These are phyloP conservation scores for Turnix velox DNA, from an alignment of 2,113 vertebrate genomes.

Conservation along the genomic window DNA sequence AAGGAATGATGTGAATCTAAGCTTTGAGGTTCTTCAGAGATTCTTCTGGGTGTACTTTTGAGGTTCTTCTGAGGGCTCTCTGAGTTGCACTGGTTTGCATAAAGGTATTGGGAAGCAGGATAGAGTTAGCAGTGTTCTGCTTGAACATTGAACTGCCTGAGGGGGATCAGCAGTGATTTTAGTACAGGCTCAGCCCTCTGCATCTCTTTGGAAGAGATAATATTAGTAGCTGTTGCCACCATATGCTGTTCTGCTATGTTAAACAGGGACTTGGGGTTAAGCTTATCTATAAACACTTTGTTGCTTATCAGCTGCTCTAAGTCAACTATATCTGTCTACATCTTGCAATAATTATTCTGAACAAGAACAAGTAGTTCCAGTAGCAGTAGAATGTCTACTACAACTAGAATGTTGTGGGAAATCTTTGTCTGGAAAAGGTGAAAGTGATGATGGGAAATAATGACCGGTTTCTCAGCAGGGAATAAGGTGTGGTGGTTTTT, in stretches of 20 bases:
- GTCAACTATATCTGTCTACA: not conserved
- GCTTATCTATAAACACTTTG: not conserved
- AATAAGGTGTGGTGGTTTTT: not conserved
- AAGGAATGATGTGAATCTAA: not conserved
- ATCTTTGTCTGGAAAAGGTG: not conserved
- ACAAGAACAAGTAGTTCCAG: not conserved
- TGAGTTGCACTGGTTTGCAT: not conserved
- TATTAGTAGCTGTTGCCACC: not conserved
- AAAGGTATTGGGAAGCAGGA: not conserved
- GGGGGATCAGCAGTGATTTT: not conserved
- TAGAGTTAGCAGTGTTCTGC: not conserved
- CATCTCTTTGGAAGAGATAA: not conserved
- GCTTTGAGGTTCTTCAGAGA: no score
- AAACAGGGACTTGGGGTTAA: not conserved
- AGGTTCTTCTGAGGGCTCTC: not conserved
- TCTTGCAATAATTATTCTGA: not conserved
- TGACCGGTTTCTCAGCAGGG: not conserved
- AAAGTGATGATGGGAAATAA: not conserved
- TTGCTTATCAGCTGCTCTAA: not conserved
- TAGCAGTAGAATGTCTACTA: not conserved
- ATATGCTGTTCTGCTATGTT: rapidly evolving
- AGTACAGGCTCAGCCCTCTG: not conserved
- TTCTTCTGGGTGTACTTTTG: no score
- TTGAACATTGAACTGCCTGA: rapidly evolving
- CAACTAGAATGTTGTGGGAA: not conserved